These are phyloP conservation scores for Romanogobio albipinnatus DNA, from an alignment of 2,113 vertebrate genomes.

Conservation along the genomic window DNA sequence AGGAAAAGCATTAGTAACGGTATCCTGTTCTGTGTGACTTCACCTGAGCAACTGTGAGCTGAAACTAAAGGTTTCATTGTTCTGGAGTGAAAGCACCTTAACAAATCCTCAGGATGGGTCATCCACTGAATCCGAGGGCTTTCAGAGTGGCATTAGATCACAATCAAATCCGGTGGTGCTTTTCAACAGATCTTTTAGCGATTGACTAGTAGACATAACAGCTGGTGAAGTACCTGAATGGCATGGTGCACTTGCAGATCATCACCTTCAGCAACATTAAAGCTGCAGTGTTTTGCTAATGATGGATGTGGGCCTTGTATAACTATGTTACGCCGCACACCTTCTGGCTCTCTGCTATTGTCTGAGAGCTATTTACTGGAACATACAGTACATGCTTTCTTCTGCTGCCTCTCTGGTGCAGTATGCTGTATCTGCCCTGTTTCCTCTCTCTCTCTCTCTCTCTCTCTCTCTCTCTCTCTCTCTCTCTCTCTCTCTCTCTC, in stretches of 20 bases:
- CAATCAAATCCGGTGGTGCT: constrained; percentile 1
- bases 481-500: neutral
- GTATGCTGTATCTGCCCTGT: neutral
- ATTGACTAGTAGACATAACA: constrained; percentile 32
- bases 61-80: constrained; percentile 28
- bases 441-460: neutral
- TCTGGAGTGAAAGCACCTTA: constrained; percentile 18
- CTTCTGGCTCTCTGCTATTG: neutral
- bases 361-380: neutral
- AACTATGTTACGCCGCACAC: neutral
- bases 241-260: neutral
- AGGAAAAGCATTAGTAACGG: constrained; percentile 17
- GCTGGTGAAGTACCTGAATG: constrained; percentile 20
- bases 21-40: constrained; percentile 21
- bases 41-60: neutral
- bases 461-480: neutral
- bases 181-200: constrained; percentile 31
- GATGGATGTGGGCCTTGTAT: neutral
- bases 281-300: neutral
- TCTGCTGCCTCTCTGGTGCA: neutral
- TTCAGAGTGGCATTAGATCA: neutral
- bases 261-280: neutral
- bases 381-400: constrained; percentile 1
- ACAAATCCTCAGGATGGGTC: constrained; percentile 15
- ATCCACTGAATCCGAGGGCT: neutral